Conservation (phyloP, 2,113 vertebrate genomes). For the Larimichthys crocea region DNA sequence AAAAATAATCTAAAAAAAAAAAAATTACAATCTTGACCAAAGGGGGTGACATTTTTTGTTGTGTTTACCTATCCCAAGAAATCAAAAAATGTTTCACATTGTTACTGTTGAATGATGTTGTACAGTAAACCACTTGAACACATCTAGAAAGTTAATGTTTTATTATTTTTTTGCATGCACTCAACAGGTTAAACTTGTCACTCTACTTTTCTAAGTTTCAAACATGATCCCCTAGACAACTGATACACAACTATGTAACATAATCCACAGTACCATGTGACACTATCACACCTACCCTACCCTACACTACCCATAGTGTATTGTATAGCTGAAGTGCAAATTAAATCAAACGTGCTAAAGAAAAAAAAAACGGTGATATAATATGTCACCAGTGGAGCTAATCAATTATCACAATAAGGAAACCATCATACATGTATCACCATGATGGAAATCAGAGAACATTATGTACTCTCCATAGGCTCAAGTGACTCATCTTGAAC, state of each 20-base stretch:
- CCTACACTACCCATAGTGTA: too few species aligned
- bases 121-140: background rate
- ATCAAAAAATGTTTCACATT: background rate
- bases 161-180: background rate
- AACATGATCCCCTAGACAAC: background rate
- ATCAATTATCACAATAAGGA: background rate
- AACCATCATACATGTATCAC: background rate
- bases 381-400: background rate
- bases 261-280: background rate
- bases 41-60: background rate
- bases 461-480: background rate
- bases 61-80: too few species aligned
- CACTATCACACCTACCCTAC: background rate
- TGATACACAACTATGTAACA: background rate
- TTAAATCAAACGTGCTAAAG: background rate
- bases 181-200: background rate
- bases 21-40: background rate
- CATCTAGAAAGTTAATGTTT: too few species aligned
- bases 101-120: background rate
- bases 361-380: background rate
- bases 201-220: background rate
- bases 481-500: slow-evolving; percentile 1
- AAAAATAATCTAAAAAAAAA: too few species aligned
- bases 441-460: background rate
- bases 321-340: background rate